phyloP scores from a whole-genome alignment of 2,113 vertebrate species.

The Carassius gibelio region DNA sequence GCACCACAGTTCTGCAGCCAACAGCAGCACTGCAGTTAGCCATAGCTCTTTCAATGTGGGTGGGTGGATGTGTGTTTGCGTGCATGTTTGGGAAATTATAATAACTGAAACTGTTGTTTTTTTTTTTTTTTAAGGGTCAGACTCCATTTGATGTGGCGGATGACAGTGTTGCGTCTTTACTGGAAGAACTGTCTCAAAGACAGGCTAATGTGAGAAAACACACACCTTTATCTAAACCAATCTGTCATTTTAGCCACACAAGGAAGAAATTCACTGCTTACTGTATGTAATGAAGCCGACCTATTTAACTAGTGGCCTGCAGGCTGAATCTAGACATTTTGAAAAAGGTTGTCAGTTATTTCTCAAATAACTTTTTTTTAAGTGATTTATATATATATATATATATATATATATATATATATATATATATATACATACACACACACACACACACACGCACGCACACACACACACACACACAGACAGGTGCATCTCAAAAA shows the following conservation, averaged over 20 bases:
- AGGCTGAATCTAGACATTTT: background rate
- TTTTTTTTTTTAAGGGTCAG: constrained; percentile 78
- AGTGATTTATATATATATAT: too few species aligned
- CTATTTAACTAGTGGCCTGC: background rate
- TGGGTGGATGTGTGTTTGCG: background rate
- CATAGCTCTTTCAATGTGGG: background rate
- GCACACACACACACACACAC: too few species aligned
- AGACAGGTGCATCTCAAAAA: too few species aligned
- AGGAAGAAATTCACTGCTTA: background rate
- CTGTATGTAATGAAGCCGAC: background rate
- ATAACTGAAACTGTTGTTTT: background rate
- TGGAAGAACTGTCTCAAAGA: constrained; percentile 84
- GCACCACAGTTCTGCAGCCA: constrained; percentile 34
- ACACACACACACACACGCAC: too few species aligned
- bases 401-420: too few species aligned
- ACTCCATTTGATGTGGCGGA: constrained; percentile 88
- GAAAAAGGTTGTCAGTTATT: background rate
- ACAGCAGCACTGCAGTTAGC: constrained; percentile 7
- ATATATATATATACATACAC: too few species aligned
- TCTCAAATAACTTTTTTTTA: background rate
- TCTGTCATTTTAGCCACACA: background rate
- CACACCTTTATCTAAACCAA: background rate
- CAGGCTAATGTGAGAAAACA: constrained; percentile 80
- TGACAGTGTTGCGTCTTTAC: constrained; percentile 79
- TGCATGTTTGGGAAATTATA: background rate